Percentiles rank a stretch among this genome's conserved stretches.
These are phyloP conservation scores for Tetragonula clypearis DNA, from an alignment of 1,140 invertebrate genomes.

Conservation along the genomic window DNA sequence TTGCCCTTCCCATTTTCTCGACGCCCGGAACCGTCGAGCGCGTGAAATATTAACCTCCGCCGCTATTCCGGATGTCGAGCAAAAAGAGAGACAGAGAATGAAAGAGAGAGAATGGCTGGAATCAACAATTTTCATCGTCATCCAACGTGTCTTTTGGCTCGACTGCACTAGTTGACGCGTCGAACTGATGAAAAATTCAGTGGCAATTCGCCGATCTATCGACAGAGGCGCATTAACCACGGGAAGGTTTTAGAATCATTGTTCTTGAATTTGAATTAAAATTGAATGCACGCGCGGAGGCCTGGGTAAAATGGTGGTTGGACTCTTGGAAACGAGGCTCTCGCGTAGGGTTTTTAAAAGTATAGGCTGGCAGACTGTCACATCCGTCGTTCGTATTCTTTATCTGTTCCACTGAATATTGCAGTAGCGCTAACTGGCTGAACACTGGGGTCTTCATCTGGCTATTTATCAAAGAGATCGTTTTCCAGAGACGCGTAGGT, in stretches of 20 bases:
- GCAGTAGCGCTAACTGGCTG: background rate
- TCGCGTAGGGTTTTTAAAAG: background rate
- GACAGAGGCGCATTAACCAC: background rate
- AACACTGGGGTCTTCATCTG: background rate
- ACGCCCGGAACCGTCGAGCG: conserved; percentile 71
- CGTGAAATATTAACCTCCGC: conserved; percentile 73
- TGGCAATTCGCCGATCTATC: background rate
- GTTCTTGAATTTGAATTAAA: background rate
- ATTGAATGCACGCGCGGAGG: too few species aligned
- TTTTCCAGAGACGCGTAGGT: background rate
- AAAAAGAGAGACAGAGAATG: conserved; percentile 17
- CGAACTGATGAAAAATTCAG: background rate
- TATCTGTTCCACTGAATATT: background rate
- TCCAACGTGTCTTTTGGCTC: background rate
- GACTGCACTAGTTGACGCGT: background rate
- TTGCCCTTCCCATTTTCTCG: conserved; percentile 73
- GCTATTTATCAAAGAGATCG: background rate
- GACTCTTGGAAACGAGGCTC: background rate
- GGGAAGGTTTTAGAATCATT: background rate
- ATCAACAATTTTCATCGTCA: conserved; percentile 51
- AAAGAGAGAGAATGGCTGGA: conserved; percentile 9
- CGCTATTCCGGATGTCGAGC: conserved; percentile 63
- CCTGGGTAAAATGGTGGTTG: background rate
- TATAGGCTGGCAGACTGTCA: background rate
- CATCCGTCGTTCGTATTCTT: background rate